Evolutionary conservation across 2,797 vertebrate species (phyloP).

Genomic region (Pangasius krempfi): DNA sequence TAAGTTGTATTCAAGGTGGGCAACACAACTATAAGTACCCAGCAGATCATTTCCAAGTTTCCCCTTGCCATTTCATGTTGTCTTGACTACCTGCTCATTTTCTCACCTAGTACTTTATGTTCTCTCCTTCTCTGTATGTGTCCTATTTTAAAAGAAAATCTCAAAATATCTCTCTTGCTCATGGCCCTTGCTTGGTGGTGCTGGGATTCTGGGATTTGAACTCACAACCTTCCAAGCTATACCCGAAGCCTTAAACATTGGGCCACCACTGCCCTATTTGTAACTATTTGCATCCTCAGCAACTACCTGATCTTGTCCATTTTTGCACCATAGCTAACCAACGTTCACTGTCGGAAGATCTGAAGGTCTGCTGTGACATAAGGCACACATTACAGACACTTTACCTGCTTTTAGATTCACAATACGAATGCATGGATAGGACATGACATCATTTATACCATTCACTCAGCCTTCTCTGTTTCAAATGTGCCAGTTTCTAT

Average conservation of each 20-base stretch:
- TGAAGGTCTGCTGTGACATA: not conserved
- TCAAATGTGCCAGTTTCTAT: not conserved
- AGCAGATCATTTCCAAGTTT: not conserved
- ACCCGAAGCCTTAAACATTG: not conserved
- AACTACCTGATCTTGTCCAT: not conserved
- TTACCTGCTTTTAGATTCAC: not conserved
- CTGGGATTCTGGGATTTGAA: not conserved
- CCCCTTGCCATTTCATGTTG: not conserved
- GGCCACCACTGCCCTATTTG: not conserved
- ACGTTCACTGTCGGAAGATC: not conserved
- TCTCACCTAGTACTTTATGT: not conserved
- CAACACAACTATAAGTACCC: not conserved
- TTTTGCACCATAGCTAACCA: too few relatives aligned
- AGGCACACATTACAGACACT: not conserved
- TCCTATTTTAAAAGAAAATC: not conserved
- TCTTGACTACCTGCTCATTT: not conserved
- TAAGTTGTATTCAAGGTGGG: not conserved
- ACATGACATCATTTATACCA: not conserved
- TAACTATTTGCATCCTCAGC: not conserved
- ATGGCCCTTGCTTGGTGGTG: not conserved
- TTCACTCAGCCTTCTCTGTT: not conserved
- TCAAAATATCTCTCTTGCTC: not conserved
- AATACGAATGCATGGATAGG: not conserved
- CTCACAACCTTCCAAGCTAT: not conserved
- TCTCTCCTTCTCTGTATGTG: not conserved